Base-by-base conservation (phyloP, 2,888 invertebrate species). In the Neoitamus cyanurus region DNA sequence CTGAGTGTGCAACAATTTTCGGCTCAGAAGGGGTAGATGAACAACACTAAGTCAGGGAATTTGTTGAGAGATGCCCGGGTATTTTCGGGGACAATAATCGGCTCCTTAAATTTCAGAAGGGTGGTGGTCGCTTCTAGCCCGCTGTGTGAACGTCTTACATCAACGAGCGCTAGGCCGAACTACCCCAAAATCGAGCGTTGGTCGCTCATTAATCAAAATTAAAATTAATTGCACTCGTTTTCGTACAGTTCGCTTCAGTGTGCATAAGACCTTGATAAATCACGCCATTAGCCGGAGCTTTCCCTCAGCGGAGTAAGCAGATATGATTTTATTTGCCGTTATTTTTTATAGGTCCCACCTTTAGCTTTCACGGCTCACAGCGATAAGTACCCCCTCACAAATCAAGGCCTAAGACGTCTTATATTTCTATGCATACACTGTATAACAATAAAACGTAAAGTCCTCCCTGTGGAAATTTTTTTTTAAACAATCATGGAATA, bases 1-100 rank as follows among this genome's bases (percentile, higher is more conserved):
- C n/a, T 93, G 90, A 88, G 13, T 34, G 48, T 82, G 36, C 34
- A 37, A 37, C 25, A 34, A 30, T 48, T 48, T 78, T 78, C n/a
- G 0, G 15, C 3, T 28, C n/a, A 42, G 30, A 9, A 58, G 9
- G 58, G 6, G 20, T 58, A 58, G 3, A 48, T 3, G 4, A 42
- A 13, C 3, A 3, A 42, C 3, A 15, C 36, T 20, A 37, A 42
- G 36, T 36, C 30, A 34, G 69, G 37, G 30, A 69, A 36, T 37
- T 46, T 42, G 20, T 58, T 13, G n/a, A 72, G 31, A 73, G 42
- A 31, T 73, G 3, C 36, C 48, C 30, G 15, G 9, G 7, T 25
- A 5, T 36, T 73, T 31, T 20, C 20, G 36, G 20, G 34, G 31
- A 36, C n/a, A 20, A 42, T 75, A 75, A 75, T 25, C 42, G 42